phyloP scores from a whole-genome alignment of 2,797 vertebrate genomes.

The Lagocephalus sceleratus region DNA sequence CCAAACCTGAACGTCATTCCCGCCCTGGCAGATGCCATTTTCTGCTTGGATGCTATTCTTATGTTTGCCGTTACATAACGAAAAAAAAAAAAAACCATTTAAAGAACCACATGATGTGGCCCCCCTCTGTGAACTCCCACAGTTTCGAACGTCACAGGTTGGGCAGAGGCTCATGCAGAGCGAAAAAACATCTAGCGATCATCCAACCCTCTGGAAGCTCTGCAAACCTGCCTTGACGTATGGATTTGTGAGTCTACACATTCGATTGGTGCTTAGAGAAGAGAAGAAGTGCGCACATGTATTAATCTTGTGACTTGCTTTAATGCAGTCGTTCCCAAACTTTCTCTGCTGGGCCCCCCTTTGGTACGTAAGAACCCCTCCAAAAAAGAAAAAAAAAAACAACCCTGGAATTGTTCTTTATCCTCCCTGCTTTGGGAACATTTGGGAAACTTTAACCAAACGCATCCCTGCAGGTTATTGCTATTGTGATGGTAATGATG shows the following conservation, averaged over 20 bases:
- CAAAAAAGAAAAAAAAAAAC: no score
- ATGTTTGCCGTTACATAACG: constrained; percentile 30
- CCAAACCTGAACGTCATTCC: background rate
- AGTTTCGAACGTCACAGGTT: constrained; percentile 32
- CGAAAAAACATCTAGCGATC: constrained; percentile 69
- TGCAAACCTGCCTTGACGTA: constrained; percentile 56
- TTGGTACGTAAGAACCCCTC: no score
- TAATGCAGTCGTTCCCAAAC: no score
- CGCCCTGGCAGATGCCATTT: constrained; percentile 39
- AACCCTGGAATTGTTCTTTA: no score
- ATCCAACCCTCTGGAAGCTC: constrained; percentile 43
- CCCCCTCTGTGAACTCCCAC: constrained; percentile 15
- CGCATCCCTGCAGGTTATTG: background rate
- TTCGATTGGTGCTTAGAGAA: constrained; percentile 34
- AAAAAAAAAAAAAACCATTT: constrained; percentile 11
- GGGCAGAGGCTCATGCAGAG: constrained; percentile 42
- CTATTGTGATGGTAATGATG: constrained; percentile 10
- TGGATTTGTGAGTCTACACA: constrained; percentile 49
- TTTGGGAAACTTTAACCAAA: no score
- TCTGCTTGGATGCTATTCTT: constrained; percentile 23
- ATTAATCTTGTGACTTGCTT: no score
- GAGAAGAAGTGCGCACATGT: constrained; percentile 1
- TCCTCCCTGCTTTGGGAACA: no score
- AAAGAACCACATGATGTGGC: constrained; percentile 15
- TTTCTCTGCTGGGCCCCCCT: no score